phyloP scores from a whole-genome alignment of 2,113 vertebrate species.

The Pluvianellus socialis region DNA sequence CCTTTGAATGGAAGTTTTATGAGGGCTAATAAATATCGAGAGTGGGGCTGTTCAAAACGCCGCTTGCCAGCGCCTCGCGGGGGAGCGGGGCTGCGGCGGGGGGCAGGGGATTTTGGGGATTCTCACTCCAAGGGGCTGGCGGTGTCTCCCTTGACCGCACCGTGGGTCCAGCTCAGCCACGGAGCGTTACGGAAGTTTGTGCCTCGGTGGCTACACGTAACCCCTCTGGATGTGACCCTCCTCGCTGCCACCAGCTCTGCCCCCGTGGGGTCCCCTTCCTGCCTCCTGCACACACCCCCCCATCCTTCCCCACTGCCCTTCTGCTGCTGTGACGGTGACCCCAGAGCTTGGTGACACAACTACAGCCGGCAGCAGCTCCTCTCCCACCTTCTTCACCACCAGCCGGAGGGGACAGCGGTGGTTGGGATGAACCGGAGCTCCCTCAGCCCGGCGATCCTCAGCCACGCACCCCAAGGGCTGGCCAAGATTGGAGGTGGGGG shows the following conservation, averaged over 20 bases:
- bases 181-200: neutral
- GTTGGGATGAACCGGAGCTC: neutral
- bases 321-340: neutral
- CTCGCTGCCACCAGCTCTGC: neutral
- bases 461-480: neutral
- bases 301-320: neutral
- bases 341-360: neutral
- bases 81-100: neutral
- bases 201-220: too few relatives aligned
- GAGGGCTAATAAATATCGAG: neutral
- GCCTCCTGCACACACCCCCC: neutral
- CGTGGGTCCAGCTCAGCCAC: rapidly evolving
- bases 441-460: neutral
- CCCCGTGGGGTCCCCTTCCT: too few relatives aligned
- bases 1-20: neutral
- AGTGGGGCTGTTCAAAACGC: neutral
- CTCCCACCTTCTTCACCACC: too few relatives aligned
- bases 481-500: neutral
- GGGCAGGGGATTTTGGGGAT: neutral
- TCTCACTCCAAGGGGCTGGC: neutral
- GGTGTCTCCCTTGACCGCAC: rapidly evolving
- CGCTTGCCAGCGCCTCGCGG: neutral
- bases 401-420: neutral
- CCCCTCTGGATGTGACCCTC: neutral
- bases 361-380: neutral